Evolutionary conservation across 2,797 vertebrate species (phyloP).

Genomic region (Sebastiscus tertius): DNA sequence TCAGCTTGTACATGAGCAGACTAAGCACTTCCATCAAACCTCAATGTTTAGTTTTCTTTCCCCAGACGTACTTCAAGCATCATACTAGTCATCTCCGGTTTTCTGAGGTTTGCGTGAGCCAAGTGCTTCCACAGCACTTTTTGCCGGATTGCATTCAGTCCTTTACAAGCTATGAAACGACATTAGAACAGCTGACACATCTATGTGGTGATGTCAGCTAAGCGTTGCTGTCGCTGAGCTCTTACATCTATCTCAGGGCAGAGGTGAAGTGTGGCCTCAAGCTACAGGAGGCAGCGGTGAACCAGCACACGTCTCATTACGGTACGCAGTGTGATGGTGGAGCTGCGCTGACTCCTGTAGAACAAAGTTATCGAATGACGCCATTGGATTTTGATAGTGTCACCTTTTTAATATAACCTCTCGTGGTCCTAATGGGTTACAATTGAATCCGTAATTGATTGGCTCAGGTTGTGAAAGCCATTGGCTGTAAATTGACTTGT

Average conservation of each 20-base stretch:
- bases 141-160: conserved; percentile 46
- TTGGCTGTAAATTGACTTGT: conserved; percentile 70
- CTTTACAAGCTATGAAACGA: conserved; percentile 64
- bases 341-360: conserved; percentile 3
- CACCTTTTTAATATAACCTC: conserved; percentile 55
- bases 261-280: conserved; percentile 57
- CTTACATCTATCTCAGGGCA: conserved; percentile 60
- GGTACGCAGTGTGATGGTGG: neutral
- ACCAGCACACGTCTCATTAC: conserved; percentile 24
- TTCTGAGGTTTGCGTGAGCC: conserved; percentile 26
- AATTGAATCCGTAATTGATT: conserved; percentile 72
- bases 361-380: conserved; percentile 58
- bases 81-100: conserved; percentile 22
- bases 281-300: conserved; percentile 25
- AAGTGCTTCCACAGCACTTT: conserved; percentile 50
- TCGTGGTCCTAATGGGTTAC: conserved; percentile 54
- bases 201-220: conserved; percentile 59
- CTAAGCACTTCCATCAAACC: conserved; percentile 51
- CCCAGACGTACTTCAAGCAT: conserved; percentile 34
- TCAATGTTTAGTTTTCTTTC: conserved; percentile 6
- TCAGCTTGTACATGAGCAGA: conserved; percentile 40
- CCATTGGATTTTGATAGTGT: conserved; percentile 66
- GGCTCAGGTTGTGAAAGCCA: conserved; percentile 54
- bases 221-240: conserved; percentile 63
- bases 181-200: conserved; percentile 64